Evolutionary conservation across 2,797 vertebrate genomes (phyloP), one percentile per base, ranked within the genome.

Genomic region (Coregonus sp.): DNA sequence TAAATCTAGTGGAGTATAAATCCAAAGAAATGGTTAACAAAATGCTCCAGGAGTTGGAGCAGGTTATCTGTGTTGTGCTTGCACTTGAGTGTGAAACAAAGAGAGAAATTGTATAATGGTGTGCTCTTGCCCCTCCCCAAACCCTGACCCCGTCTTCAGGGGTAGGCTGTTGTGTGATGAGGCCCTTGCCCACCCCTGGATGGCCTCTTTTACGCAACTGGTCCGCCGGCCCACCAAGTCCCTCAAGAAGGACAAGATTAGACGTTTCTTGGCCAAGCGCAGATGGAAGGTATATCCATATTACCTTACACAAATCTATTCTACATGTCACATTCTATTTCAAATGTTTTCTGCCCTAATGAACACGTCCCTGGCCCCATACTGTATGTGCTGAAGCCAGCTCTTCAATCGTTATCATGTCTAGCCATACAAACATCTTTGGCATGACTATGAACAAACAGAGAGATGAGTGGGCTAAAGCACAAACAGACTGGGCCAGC

Each of bases 251-350:
- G 90, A 93, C 63, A 95, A 92, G 87, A 97, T 97, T 81, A 95
- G 83, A 75, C 93, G 77, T 68, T 97, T 96, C 81, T 90, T 97
- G 83, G 94, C 93, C 0, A 94, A 85, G 25, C 91, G 87, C 71
- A 96, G 96, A 83, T 97, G 96, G 96, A 96, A 94, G 95, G 96
- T 97, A 89, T 63, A n/a, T 20, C 56, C 18, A n/a, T 20, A 25
- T 63, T 11, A 63, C 59, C 3, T 29, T 63, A 25, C 20, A 63
- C n/a, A 59, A 35, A 20, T 11, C 29, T 16, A 63, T 25, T 11
- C n/a, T 63, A 63, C 20, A 56, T 33, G 9, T 47, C 40, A 12
- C 51, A 54, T 14, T 54, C 18, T 18, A 18, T 56, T 18, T 56
- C 0, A n/a, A 56, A 56, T 16, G 0, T 56, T 16, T 56, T n/a